Conservation (phyloP, 2,888 invertebrate genomes). For the Eucera pruinosa region DNA sequence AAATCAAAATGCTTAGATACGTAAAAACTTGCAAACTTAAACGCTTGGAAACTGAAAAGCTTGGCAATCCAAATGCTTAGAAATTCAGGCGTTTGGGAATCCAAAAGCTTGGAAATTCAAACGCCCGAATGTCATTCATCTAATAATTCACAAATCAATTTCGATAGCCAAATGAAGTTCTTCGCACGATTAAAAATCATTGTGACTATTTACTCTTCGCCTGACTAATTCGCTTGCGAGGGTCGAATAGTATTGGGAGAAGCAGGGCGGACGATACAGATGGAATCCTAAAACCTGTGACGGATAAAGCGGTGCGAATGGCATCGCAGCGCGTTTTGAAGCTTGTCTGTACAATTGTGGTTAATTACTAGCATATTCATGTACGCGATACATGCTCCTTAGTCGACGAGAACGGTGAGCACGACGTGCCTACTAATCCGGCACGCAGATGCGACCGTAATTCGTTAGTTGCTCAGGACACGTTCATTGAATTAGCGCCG, state of each 20-base stretch:
- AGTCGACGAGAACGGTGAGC: conserved; percentile 41
- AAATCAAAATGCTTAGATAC: too few species aligned
- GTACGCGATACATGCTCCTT: conserved; percentile 63
- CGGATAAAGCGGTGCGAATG: conserved; percentile 52
- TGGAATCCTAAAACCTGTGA: conserved; percentile 39
- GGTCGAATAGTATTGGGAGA: too few species aligned
- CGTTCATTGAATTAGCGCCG: conserved; percentile 70
- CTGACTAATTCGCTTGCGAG: too few species aligned
- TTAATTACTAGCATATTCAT: conserved; percentile 72
- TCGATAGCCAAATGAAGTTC: too few species aligned
- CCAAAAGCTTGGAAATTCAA: too few species aligned
- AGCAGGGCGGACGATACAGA: too few species aligned
- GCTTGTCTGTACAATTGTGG: conserved; percentile 67
- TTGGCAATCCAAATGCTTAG: too few species aligned
- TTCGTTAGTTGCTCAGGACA: conserved; percentile 70
- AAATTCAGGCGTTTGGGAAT: too few species aligned
- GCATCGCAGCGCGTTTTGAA: conserved; percentile 57
- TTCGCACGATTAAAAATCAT: background rate
- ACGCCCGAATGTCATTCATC: too few species aligned
- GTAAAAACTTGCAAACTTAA: too few species aligned
- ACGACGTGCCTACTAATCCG: conserved; percentile 66
- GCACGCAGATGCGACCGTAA: conserved; percentile 66
- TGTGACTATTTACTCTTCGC: background rate
- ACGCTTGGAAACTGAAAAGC: too few species aligned
- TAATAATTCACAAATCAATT: too few species aligned